Evolutionary conservation across 2,113 vertebrate genomes (phyloP).

Genomic region (Tachysurus fulvidraco): DNA sequence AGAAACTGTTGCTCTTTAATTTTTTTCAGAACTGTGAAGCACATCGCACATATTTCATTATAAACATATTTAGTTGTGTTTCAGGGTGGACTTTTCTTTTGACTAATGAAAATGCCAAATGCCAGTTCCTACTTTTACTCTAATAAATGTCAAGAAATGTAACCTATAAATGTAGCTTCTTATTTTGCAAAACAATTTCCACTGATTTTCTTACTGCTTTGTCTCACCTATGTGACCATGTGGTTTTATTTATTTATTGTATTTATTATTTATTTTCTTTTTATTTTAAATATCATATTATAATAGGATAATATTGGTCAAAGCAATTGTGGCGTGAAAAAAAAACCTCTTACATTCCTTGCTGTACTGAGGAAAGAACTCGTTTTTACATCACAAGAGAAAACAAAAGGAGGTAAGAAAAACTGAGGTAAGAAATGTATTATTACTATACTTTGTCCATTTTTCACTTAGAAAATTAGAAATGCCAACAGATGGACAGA

Average conservation of each 20-base stretch:
- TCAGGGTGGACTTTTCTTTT: not conserved
- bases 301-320: not conserved
- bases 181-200: not conserved
- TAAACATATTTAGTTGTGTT: not conserved
- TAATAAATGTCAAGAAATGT: not conserved
- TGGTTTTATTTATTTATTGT: not conserved
- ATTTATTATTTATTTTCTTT: not conserved
- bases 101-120: not conserved
- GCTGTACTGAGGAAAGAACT: not conserved
- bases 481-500: not conserved
- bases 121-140: not conserved
- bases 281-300: not conserved
- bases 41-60: not conserved
- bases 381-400: not conserved
- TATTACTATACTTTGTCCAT: not conserved
- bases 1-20: not conserved
- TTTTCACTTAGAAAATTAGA: not conserved
- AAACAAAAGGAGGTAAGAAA: not conserved
- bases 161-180: not conserved
- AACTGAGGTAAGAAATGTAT: not conserved
- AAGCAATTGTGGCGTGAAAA: not conserved
- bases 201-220: not conserved
- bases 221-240: not conserved
- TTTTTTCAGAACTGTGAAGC: not conserved
- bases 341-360: not conserved